Base-by-base conservation (phyloP, 1,140 invertebrate genomes). In the Gryon sp. region DNA sequence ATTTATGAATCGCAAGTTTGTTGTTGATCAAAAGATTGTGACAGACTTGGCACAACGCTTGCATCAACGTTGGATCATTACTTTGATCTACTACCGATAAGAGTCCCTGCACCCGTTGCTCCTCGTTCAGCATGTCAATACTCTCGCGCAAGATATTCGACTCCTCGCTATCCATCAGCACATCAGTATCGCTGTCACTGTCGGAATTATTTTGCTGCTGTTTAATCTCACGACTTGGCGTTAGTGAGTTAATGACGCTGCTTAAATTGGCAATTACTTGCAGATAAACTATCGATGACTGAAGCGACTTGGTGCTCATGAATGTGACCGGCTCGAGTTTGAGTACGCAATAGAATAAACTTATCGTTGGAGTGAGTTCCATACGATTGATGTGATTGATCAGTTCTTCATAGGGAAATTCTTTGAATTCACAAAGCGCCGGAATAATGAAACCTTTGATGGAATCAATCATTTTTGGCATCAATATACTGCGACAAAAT, bases 21-120 rank as follows among this genome's bases (percentile, higher is more conserved):
- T 95, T 92, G 62, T 93, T 93, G 30, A 94, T 90, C 62, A 96
- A 86, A 2, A 97, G 85, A 86, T 94, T 92, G 86, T 96, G 94
- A 80, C 94, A 95, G 6, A 96, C 90, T 80, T 92, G 90, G 65
- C 94, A 95, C 45, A 97, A 86, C 0, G 90, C 90, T 78, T 93
- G 91, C 22, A 93, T 83, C 2, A 93, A 84, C 0, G 88, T 82
- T 0, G 91, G 87, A 32, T 91, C 90, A 20, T 92, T 88, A 22
- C 91, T 90, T 12, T 87, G 89, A 22, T 93, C 92, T 4, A 93
- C 89, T 11, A 91, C 89, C 11, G 90, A 80, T 0, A 93, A 80
- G 46, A 95, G 92, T 0, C 90, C 88, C 16, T 91, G 88, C 41
- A 95, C 92, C 0, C 91, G 89, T 4, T 91, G 87, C 9, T 91